These are phyloP conservation scores for Proteles cristata DNA, from an alignment of 2,113 vertebrate species.

Conservation along the genomic window DNA sequence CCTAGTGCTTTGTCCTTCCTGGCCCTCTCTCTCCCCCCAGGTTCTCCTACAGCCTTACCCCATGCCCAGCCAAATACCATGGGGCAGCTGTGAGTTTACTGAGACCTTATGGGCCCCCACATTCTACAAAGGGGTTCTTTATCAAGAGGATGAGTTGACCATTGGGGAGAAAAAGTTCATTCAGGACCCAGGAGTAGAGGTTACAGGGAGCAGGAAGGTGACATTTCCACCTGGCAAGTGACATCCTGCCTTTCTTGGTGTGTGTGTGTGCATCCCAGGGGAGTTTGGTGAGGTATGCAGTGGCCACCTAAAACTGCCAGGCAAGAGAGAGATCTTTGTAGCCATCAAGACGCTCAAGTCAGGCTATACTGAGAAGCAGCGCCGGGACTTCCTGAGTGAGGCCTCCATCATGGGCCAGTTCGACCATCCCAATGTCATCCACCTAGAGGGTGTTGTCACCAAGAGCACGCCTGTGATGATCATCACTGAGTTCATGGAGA, in stretches of 20 bases:
- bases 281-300: conserved; percentile 99
- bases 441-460: conserved; percentile 96
- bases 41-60: neutral
- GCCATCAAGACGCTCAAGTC: conserved; percentile 98
- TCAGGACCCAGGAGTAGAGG: neutral
- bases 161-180: neutral
- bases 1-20: neutral
- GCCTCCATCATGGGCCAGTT: conserved; percentile 99
- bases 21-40: neutral
- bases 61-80: neutral
- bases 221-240: neutral
- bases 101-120: neutral
- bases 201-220: neutral
- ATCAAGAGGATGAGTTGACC: neutral
- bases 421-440: conserved; percentile 98
- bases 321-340: conserved; percentile 98
- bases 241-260: neutral
- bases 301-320: conserved; percentile 95
- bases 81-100: neutral
- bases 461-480: conserved; percentile 98
- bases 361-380: conserved; percentile 97
- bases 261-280: conserved; percentile 83
- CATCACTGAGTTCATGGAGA: conserved; percentile 99
- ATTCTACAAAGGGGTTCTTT: neutral
- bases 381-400: conserved; percentile 96